Percentiles rank a stretch among this genome's conserved stretches.
phyloP scores from a whole-genome alignment of 1,140 invertebrate species.

The Procambarus clarkii region DNA sequence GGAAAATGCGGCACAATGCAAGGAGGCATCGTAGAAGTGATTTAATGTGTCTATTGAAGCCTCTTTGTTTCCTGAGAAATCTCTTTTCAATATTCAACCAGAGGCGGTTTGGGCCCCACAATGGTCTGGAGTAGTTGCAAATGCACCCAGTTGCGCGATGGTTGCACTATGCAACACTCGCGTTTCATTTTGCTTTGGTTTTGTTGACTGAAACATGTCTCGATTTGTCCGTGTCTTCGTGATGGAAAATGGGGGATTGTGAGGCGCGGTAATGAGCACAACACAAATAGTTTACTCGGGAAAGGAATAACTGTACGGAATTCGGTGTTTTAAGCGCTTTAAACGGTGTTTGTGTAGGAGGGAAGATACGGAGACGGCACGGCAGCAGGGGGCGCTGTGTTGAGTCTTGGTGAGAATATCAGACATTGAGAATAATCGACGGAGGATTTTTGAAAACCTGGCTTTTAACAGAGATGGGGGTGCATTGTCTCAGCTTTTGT shows the following conservation, averaged over 20 bases:
- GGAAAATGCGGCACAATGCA: slow-evolving; percentile 32
- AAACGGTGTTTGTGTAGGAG: too few species aligned
- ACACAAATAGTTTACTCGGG: too few species aligned
- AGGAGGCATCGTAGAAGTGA: slow-evolving; percentile 61
- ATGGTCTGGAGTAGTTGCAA: slow-evolving; percentile 59
- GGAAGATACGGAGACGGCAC: too few species aligned
- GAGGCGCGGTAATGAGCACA: too few species aligned
- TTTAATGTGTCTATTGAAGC: slow-evolving; percentile 68
- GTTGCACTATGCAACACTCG: slow-evolving; percentile 24
- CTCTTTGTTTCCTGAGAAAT: slow-evolving; percentile 69
- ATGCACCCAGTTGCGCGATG: slow-evolving; percentile 41
- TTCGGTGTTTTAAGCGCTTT: too few species aligned
- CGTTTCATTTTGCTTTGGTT: slow-evolving; percentile 28
- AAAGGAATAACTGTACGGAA: too few species aligned
- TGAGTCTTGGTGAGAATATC: slow-evolving; percentile 48
- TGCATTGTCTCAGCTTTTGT: slow-evolving; percentile 62
- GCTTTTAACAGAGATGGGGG: slow-evolving; percentile 60
- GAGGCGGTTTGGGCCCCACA: slow-evolving; percentile 64
- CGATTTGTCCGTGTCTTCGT: too few species aligned
- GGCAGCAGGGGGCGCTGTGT: too few species aligned
- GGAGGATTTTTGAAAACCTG: slow-evolving; percentile 62
- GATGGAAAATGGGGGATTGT: too few species aligned
- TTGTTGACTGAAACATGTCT: neutral
- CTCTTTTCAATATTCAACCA: slow-evolving; percentile 69
- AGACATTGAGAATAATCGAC: slow-evolving; percentile 60